These are phyloP conservation scores for Branchipolynoe longqiensis DNA, from an alignment of 2,888 invertebrate genomes.

Conservation along the genomic window DNA sequence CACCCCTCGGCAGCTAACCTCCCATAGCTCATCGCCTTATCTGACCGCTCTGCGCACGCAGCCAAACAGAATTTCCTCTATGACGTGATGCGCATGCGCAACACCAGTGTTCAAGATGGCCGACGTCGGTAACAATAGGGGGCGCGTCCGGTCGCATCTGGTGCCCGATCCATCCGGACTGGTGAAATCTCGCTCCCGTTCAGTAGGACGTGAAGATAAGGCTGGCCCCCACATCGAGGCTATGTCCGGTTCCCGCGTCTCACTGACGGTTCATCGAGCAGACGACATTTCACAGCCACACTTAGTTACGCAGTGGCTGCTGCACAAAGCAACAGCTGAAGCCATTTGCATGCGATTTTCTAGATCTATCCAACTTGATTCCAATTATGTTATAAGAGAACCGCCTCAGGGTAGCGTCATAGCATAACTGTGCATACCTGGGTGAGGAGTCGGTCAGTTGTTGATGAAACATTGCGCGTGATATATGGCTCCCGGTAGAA, in stretches of 20 bases:
- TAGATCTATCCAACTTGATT: too few species aligned
- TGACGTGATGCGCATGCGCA: slow-evolving; percentile 40
- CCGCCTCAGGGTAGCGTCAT: too few species aligned
- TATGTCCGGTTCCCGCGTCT: too few species aligned
- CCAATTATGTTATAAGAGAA: too few species aligned
- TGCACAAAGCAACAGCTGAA: too few species aligned
- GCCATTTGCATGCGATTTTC: too few species aligned
- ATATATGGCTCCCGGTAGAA: background rate
- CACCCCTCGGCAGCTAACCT: background rate
- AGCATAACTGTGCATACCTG: too few species aligned
- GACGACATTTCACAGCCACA: too few species aligned
- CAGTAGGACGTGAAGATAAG: slow-evolving; percentile 53
- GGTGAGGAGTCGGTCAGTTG: too few species aligned
- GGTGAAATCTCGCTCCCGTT: slow-evolving; percentile 15
- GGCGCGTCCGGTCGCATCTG: background rate
- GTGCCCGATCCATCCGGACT: slow-evolving; percentile 16
- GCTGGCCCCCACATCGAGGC: background rate
- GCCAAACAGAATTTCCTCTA: slow-evolving; percentile 46
- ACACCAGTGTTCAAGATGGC: slow-evolving; percentile 35
- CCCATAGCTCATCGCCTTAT: slow-evolving; percentile 41
- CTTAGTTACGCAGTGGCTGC: too few species aligned
- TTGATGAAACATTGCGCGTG: too few species aligned
- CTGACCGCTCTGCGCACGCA: slow-evolving; percentile 21
- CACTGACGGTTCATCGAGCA: too few species aligned
- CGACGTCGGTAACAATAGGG: slow-evolving; percentile 36